Percentiles rank a stretch among this genome's conserved stretches.
Conservation (phyloP, 2,113 vertebrate genomes). For the Amphiprion ocellaris region DNA sequence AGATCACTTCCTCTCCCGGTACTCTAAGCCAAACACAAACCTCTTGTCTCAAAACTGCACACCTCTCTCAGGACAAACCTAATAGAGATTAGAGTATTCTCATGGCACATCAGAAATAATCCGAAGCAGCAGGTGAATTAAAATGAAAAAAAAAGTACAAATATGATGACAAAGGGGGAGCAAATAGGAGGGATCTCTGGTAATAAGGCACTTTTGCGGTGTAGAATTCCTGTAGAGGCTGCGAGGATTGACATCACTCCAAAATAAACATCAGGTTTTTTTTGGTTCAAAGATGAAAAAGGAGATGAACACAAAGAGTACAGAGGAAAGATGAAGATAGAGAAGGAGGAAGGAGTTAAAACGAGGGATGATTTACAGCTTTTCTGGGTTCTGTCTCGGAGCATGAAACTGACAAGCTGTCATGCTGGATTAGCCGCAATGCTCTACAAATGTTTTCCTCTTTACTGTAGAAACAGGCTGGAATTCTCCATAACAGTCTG, state of each 20-base stretch:
- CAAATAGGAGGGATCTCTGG: slow-evolving; percentile 56
- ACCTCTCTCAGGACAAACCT: slow-evolving; percentile 68
- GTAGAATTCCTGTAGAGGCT: slow-evolving; percentile 47
- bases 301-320: slow-evolving; percentile 51
- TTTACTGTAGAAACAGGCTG: slow-evolving; percentile 61
- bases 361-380: slow-evolving; percentile 72
- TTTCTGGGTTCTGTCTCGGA: slow-evolving; percentile 77
- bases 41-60: slow-evolving; percentile 42
- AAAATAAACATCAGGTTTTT: slow-evolving; percentile 76
- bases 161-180: slow-evolving; percentile 54
- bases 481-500: slow-evolving; percentile 61
- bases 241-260: slow-evolving; percentile 65
- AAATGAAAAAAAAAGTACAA: slow-evolving; percentile 13
- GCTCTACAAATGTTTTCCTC: slow-evolving; percentile 74
- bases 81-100: slow-evolving; percentile 70
- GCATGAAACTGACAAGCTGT: slow-evolving; percentile 77
- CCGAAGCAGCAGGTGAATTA: slow-evolving; percentile 71
- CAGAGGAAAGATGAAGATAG: background rate
- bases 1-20: slow-evolving; percentile 4
- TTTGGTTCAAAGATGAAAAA: slow-evolving; percentile 61
- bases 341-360: slow-evolving; percentile 41
- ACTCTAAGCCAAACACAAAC: background rate
- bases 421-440: slow-evolving; percentile 73
- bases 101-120: slow-evolving; percentile 73
- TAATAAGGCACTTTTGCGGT: slow-evolving; percentile 43